Percentiles rank a stretch among this genome's conserved stretches.
These are phyloP conservation scores for Syngnathoides biaculeatus DNA, from an alignment of 2,113 vertebrate genomes.

Conservation along the genomic window DNA sequence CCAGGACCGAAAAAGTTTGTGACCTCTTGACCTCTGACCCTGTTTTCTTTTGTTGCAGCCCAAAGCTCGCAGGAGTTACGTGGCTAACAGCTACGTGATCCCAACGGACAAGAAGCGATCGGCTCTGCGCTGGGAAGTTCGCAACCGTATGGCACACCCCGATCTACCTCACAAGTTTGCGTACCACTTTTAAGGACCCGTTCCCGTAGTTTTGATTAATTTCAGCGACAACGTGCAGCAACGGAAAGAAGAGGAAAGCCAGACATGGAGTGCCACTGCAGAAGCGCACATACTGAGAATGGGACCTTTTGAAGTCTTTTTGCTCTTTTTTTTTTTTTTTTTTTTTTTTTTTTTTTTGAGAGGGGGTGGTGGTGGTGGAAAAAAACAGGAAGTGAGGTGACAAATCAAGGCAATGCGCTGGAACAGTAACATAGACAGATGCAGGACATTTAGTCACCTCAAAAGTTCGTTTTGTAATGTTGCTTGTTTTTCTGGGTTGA, in stretches of 20 bases:
- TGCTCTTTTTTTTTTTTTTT: constrained; percentile 7
- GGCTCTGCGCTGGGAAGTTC: constrained; percentile 80
- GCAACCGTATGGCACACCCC: constrained; percentile 79
- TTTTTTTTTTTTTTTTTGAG: neutral
- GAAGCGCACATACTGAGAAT: neutral
- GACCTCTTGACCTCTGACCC: neutral
- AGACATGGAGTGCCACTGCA: neutral
- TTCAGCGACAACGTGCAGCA: neutral
- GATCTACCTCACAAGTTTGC: constrained; percentile 64
- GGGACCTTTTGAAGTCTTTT: neutral
- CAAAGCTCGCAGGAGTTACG: constrained; percentile 56
- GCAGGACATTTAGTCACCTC: too few species aligned
- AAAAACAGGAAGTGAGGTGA: too few species aligned
- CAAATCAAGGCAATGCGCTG: too few species aligned
- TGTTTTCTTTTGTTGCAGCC: constrained; percentile 50
- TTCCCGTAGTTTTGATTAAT: neutral
- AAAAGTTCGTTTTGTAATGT: too few species aligned
- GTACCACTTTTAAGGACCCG: constrained; percentile 17
- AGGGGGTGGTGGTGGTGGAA: too few species aligned
- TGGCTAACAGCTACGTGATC: constrained; percentile 80
- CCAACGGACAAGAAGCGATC: constrained; percentile 86
- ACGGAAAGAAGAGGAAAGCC: neutral
- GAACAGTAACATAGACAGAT: too few species aligned
- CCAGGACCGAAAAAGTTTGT: neutral
- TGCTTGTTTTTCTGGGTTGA: too few species aligned